Base-by-base conservation (phyloP, 2,888 invertebrate genomes). In the Pterobdella sp. region DNA sequence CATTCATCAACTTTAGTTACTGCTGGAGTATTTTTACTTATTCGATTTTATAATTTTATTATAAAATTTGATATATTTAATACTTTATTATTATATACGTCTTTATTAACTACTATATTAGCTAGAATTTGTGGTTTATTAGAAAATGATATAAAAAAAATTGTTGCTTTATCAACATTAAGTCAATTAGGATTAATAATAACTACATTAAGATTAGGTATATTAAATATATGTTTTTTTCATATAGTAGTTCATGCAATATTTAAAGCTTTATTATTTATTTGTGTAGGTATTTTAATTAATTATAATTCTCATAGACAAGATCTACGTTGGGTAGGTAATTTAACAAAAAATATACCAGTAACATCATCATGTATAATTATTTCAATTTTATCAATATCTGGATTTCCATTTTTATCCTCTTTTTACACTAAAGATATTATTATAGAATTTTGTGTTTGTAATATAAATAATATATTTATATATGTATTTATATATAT, bases 1-100 rank as follows among this genome's bases (percentile, higher is more conserved):
- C 90, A 90, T 87, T 90, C 90, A 76, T 90, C 90, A 2, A 90
- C 90, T 76, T 86, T 91, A 82, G 90, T 91, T 0, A 90, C 90
- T 18, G 90, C 90, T 0, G 90, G 90, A 0, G 86, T 90, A 80
- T 89, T 89, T 87, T 86, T 90, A 83, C 84, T 90, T 83, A 88
- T 90, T 87, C 89, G 89, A 0, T 89, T 89, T 87, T 87, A 85
- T 85, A 75, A 81, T 78, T 82, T 87, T 82, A 85, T 88, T 80
- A 56, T 78, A 29, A 78, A 81, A 80, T 56, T 37, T 0, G 82
- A 80, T 74, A 80, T 82, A 78, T 81, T 87, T 81, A 81, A 85
- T 74, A 83, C 83, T 76, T 80, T 87, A 79, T 85, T 88, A 82
- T 82, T 88, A 79, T 84, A 88, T 81, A 82, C 88, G 80, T 71